Conservation (phyloP, 2,797 vertebrate genomes). For the Pangasius macronema region DNA sequence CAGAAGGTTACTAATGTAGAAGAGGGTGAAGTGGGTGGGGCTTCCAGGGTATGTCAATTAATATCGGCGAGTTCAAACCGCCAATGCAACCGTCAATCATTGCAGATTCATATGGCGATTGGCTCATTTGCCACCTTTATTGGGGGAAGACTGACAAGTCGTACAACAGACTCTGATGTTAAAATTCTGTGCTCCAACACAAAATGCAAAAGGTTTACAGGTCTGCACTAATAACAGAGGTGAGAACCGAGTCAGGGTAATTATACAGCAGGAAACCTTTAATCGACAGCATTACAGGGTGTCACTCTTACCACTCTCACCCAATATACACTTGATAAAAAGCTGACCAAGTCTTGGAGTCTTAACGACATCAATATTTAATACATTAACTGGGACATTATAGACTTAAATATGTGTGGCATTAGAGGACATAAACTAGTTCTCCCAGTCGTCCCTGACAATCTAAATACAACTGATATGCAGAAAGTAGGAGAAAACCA, state of each 20-base stretch:
- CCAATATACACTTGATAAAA: background rate
- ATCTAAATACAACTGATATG: background rate
- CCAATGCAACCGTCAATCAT: background rate
- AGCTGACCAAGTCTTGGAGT: background rate
- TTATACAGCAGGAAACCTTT: background rate
- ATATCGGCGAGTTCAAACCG: background rate
- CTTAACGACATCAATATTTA: background rate
- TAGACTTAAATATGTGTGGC: background rate
- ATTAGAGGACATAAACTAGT: background rate
- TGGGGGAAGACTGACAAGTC: background rate
- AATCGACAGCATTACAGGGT: background rate
- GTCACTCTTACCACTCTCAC: background rate
- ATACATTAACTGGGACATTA: background rate
- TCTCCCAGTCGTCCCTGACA: background rate
- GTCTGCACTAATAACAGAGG: background rate
- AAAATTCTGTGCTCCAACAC: background rate
- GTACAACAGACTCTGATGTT: background rate
- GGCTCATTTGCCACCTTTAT: background rate
- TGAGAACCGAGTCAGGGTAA: background rate
- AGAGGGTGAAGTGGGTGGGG: background rate
- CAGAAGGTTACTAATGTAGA: background rate
- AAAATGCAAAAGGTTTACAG: background rate
- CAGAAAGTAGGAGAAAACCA: background rate
- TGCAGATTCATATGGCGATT: background rate
- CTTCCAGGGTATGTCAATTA: too few species aligned